These are phyloP conservation scores for Drosophila buzzatii DNA, from an alignment of 2,888 invertebrate species.

Conservation along the genomic window DNA sequence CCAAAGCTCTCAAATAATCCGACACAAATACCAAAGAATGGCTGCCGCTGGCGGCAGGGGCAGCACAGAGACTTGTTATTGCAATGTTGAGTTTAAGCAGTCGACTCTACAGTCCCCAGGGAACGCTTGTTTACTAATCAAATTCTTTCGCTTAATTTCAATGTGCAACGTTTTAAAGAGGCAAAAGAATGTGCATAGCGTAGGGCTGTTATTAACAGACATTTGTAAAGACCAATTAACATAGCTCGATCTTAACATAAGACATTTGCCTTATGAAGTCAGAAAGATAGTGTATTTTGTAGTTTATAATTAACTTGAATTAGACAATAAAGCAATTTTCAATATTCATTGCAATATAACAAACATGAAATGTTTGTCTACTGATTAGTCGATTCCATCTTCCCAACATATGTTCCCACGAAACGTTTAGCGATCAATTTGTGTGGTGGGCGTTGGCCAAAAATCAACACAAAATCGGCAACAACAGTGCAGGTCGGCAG, in stretches of 20 bases:
- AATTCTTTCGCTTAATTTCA: slow-evolving; percentile 17
- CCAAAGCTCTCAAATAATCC: slow-evolving; percentile 34
- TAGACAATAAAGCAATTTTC: background rate
- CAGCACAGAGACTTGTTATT: slow-evolving; percentile 12
- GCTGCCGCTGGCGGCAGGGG: slow-evolving; percentile 1
- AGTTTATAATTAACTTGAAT: background rate
- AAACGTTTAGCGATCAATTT: slow-evolving; percentile 48
- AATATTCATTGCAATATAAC: background rate
- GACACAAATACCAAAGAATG: slow-evolving; percentile 24
- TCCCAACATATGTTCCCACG: slow-evolving; percentile 23
- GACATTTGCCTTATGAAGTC: background rate
- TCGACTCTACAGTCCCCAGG: slow-evolving; percentile 14
- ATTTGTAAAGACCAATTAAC: background rate
- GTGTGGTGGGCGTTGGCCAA: slow-evolving; percentile 40
- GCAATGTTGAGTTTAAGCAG: slow-evolving; percentile 25
- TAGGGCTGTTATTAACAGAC: slow-evolving; percentile 4
- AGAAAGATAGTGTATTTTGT: background rate
- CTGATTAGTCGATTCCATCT: background rate
- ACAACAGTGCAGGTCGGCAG: slow-evolving; percentile 32
- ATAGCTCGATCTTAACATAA: slow-evolving; percentile 1
- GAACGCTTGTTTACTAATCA: slow-evolving; percentile 6
- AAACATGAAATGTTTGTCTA: background rate
- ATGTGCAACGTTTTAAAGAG: background rate
- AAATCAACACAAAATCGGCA: slow-evolving; percentile 38
- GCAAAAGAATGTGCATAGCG: background rate